phyloP scores from a whole-genome alignment of 2,113 vertebrate genomes.

The Lasiurus borealis region DNA sequence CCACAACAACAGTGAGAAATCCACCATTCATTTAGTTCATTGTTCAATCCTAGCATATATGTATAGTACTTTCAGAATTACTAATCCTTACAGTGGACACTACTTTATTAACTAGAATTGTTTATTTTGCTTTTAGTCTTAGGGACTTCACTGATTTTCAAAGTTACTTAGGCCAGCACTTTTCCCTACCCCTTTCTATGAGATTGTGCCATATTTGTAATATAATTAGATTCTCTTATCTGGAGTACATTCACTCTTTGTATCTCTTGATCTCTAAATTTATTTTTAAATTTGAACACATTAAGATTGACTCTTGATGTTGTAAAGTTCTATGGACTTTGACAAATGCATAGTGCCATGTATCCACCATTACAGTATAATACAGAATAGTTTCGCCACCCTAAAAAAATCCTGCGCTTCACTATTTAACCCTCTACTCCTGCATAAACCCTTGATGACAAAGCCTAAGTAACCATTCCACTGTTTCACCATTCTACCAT shows the following conservation, averaged over 20 bases:
- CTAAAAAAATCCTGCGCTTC: neutral
- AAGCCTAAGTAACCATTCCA: neutral
- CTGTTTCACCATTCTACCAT: too few species aligned
- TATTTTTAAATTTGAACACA: neutral
- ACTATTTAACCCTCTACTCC: neutral
- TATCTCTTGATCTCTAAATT: neutral
- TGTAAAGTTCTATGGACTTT: neutral
- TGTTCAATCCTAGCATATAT: neutral
- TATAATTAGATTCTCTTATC: neutral
- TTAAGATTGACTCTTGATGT: neutral
- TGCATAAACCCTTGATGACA: neutral
- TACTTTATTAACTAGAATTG: neutral
- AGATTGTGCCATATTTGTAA: neutral
- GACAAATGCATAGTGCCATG: neutral
- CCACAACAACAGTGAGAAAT: neutral
- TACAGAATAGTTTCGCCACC: neutral
- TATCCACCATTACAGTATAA: neutral
- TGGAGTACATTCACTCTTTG: neutral
- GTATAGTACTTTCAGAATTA: neutral
- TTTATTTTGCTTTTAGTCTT: neutral
- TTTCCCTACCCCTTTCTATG: neutral
- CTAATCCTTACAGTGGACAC: neutral
- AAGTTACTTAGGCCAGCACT: neutral
- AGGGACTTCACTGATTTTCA: neutral
- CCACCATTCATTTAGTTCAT: neutral